These are phyloP conservation scores for Cyclura pinguis DNA, from an alignment of 2,797 vertebrate genomes.

Conservation along the genomic window DNA sequence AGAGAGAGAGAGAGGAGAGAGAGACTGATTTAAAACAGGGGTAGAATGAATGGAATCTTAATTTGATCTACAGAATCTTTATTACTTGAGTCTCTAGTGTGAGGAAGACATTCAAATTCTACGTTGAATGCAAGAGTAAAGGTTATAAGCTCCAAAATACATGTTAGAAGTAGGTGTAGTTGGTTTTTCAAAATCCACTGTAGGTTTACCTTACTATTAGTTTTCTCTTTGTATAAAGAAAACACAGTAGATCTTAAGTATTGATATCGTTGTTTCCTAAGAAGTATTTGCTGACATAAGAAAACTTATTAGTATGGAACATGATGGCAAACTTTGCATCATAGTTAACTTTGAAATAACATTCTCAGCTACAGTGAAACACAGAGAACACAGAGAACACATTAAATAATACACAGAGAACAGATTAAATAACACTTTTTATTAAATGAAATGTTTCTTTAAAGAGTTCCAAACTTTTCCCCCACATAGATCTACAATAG, in stretches of 20 bases:
- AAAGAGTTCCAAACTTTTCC: no score
- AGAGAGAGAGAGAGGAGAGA: no score
- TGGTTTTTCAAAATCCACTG: not conserved
- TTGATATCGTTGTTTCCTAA: not conserved
- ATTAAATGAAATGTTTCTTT: no score
- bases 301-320: no score
- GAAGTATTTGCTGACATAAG: not conserved
- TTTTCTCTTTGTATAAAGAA: not conserved
- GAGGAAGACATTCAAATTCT: slow-evolving; percentile 47
- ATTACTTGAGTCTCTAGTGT: slow-evolving; percentile 43
- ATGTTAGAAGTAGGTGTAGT: not conserved
- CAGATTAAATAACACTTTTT: no score
- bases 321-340: no score
- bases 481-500: no score
- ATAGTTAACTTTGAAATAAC: no score
- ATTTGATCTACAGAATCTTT: slow-evolving; percentile 51
- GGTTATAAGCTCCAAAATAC: not conserved
- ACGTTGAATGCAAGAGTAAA: not conserved
- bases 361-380: no score
- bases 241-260: not conserved
- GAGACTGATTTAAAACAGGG: slow-evolving; percentile 50
- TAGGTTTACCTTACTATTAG: not conserved
- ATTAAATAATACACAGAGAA: no score
- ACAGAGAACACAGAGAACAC: no score
- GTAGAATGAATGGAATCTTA: slow-evolving; percentile 26